Conservation (phyloP, 92 coral and sea anemone genomes). For the Parazoanthus darwini region DNA sequence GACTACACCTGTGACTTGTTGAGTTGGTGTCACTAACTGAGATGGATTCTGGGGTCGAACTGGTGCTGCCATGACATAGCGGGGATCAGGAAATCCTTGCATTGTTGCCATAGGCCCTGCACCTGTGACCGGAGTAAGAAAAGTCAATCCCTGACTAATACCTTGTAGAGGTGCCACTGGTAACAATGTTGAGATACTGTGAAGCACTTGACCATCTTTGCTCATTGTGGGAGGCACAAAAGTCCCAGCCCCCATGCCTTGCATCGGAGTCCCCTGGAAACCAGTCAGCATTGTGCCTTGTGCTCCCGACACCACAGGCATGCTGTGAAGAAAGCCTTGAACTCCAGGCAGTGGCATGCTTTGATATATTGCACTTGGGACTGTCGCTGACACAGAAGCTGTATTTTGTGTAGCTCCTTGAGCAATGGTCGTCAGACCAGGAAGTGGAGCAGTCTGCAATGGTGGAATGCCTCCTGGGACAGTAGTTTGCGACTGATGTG, state of each 20-base stretch:
- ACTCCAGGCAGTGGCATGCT: slow-evolving; percentile 68
- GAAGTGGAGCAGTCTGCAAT: slow-evolving; percentile 26
- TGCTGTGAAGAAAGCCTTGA: slow-evolving; percentile 70
- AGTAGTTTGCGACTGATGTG: slow-evolving; percentile 22
- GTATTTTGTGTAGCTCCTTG: slow-evolving; percentile 22
- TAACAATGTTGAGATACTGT: slow-evolving; percentile 83
- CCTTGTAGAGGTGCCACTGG: slow-evolving; percentile 89
- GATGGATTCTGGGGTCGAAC: slow-evolving; percentile 59
- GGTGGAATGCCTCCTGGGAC: slow-evolving; percentile 29
- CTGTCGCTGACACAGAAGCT: slow-evolving; percentile 27
- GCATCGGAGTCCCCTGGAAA: slow-evolving; percentile 64
- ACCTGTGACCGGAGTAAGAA: slow-evolving; percentile 74
- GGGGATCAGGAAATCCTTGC: slow-evolving; percentile 69
- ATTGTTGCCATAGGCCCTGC: slow-evolving; percentile 60
- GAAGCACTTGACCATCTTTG: slow-evolving; percentile 86
- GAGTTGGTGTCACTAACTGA: slow-evolving; percentile 13
- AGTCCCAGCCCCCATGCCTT: slow-evolving; percentile 66
- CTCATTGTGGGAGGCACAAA: slow-evolving; percentile 62
- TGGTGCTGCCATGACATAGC: slow-evolving; percentile 76
- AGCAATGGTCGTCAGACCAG: slow-evolving; percentile 17
- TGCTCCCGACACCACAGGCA: slow-evolving; percentile 62
- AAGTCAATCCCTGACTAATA: slow-evolving; percentile 72
- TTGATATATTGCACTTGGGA: slow-evolving; percentile 41
- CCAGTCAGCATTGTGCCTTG: slow-evolving; percentile 82
- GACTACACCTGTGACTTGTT: slow-evolving; percentile 39